Evolutionary conservation across 2,113 vertebrate genomes (phyloP).

Genomic region (Hippocampus mohnikei): DNA sequence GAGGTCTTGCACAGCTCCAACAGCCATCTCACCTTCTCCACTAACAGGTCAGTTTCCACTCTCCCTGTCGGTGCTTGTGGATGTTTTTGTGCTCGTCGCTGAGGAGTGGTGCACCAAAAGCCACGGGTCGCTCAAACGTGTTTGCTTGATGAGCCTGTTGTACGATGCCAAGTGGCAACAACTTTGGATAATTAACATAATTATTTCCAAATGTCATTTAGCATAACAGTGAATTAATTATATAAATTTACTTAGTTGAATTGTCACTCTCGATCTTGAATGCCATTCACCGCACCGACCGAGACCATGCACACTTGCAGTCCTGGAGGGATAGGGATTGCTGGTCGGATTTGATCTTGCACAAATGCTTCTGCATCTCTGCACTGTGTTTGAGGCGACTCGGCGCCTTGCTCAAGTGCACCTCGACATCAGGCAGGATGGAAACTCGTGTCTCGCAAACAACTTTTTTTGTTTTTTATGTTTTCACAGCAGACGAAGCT

Average conservation of each 20-base stretch:
- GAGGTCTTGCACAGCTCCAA: constrained; percentile 85
- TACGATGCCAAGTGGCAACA: not conserved
- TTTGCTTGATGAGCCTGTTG: not conserved
- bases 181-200: not conserved
- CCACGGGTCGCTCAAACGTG: not conserved
- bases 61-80: not conserved
- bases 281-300: no score
- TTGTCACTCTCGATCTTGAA: no score
- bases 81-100: not conserved
- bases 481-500: no score
- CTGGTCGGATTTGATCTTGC: no score
- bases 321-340: no score
- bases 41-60: constrained; percentile 82
- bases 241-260: no score
- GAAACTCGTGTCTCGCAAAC: not conserved
- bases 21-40: constrained; percentile 80
- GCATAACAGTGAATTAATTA: no score
- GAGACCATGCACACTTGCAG: not conserved
- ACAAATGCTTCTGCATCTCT: no score
- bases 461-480: not conserved
- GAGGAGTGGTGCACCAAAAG: not conserved
- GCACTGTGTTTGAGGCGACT: no score
- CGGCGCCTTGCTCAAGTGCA: no score
- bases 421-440: not conserved
- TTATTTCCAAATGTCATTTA: not conserved